These are phyloP conservation scores for Philotrypesis tridentata DNA, from an alignment of 1,140 invertebrate genomes.

Conservation along the genomic window DNA sequence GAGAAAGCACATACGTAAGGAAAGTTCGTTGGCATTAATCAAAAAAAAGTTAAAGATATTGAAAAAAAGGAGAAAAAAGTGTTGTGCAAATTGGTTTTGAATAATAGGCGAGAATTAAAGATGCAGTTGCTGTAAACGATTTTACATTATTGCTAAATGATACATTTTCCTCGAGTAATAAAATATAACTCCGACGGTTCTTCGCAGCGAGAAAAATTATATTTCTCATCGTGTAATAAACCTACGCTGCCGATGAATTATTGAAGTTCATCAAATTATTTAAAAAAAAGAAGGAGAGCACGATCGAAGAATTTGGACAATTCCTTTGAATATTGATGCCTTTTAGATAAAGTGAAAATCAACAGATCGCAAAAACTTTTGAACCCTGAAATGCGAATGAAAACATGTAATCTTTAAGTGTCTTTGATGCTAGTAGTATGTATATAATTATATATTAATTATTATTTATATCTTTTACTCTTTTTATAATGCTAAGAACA, in stretches of 20 bases:
- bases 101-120: constrained; percentile 25
- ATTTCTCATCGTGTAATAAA: constrained; percentile 27
- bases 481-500: neutral
- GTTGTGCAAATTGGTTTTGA: neutral
- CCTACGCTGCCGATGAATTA: constrained; percentile 22
- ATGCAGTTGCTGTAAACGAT: constrained; percentile 34
- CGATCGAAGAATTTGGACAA: constrained; percentile 4
- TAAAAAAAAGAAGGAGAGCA: constrained; percentile 1
- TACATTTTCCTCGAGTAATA: constrained; percentile 30
- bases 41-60: constrained; percentile 55
- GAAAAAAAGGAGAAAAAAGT: constrained; percentile 7
- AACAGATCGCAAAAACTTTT: neutral
- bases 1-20: constrained; percentile 46
- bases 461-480: neutral
- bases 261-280: constrained; percentile 17
- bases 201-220: constrained; percentile 10
- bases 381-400: neutral
- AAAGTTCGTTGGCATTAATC: constrained; percentile 61
- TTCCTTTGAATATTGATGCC: constrained; percentile 29
- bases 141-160: constrained; percentile 26
- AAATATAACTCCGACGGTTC: constrained; percentile 26
- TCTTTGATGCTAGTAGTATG: neutral
- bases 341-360: constrained; percentile 9
- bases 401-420: constrained; percentile 23
- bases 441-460: constrained; percentile 31